Base-by-base conservation (phyloP, 2,113 vertebrate species). In the Xenopus laevis region DNA sequence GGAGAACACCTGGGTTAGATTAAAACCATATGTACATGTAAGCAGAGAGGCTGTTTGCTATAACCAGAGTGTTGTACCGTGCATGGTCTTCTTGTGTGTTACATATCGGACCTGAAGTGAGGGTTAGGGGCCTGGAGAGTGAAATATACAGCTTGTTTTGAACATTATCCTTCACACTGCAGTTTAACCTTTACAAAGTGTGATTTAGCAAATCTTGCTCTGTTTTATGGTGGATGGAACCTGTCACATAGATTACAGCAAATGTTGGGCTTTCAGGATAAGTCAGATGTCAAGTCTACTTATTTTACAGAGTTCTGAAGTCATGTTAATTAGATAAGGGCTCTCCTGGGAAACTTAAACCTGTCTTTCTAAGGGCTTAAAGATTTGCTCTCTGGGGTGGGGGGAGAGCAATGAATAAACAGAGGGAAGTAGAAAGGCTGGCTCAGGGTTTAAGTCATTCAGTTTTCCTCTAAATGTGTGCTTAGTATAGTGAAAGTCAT, bases 11-110 rank as follows among this genome's bases (percentile, higher is more conserved):
- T 76, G 73, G 73, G 44, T 44, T 62, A 44, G 65, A 76, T 76
- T 76, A 62, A 23, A 63, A 69, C 57, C 73, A 76, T 46, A 63
- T 76, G 73, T 69, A 44, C 33, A 44, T 40, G 65, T 55, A 75
- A 61, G 57, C 57, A 17, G 6, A 40, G 33, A 40, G 33, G 33
- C 45, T 18, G 44, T 66, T 62, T 75, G 40, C 44, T 68, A 47
- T 61, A 66, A 33, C 55, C 30, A 33, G 72, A 40, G 53, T n/a
- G 7, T 52, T 21, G 62, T 33, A 33, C 60, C 30, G 46, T 17
- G 30, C 50, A 52, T 20, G 8, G 61, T 13, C 62, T 50, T 50
- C 62, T 58, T 13, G 27, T 57, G 61, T 65, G 50, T 58, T 57
- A 65, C 62, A 65, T 23, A 58, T 61, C 16, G 18, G 18, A 64